A percentile compares a stretch with the other conserved stretches of the same genome.
phyloP scores from a whole-genome alignment of 2,113 vertebrate species.

The Mystacornis crossleyi region DNA sequence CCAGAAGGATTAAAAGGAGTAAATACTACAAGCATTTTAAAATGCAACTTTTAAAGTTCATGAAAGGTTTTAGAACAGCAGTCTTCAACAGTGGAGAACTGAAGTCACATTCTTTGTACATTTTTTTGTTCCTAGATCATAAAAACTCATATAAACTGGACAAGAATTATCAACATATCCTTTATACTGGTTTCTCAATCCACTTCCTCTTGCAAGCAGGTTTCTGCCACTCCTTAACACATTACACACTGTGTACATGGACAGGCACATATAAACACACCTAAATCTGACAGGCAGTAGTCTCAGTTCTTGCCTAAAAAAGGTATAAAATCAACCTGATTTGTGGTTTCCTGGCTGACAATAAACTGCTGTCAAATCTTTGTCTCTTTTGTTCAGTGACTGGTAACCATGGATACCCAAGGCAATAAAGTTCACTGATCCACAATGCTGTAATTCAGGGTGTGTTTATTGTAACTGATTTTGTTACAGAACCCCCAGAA shows the following conservation, averaged over 20 bases:
- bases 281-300: background rate
- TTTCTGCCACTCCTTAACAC: background rate
- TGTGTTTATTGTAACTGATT: background rate
- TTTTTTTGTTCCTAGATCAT: background rate
- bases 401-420: conserved; percentile 41
- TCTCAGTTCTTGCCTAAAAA: background rate
- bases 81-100: background rate
- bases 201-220: background rate
- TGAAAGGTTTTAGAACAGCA: background rate
- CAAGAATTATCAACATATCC: background rate
- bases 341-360: background rate
- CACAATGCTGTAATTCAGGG: background rate
- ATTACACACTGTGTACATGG: rapidly evolving
- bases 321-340: background rate
- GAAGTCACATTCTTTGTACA: background rate
- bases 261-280: background rate
- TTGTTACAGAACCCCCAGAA: background rate
- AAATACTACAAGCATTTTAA: background rate
- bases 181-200: background rate
- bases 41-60: background rate
- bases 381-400: background rate
- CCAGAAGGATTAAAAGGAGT: background rate
- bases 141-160: background rate
- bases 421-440: background rate
- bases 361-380: conserved; percentile 28